Evolutionary conservation across 2,113 vertebrate genomes (phyloP), one percentile per base, ranked within the genome.

Genomic region (Plotosus lineatus): DNA sequence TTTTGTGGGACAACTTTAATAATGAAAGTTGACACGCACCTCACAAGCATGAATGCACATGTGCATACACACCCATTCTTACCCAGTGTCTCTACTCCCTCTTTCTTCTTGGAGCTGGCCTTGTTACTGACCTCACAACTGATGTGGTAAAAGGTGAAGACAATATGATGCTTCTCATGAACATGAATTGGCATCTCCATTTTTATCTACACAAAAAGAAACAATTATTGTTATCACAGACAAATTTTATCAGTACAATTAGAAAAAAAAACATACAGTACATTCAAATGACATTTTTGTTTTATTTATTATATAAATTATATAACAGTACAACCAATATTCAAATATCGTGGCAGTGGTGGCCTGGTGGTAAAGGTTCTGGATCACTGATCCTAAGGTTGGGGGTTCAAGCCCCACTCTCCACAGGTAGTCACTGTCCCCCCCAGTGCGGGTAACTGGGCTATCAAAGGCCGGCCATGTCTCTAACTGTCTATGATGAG

Each of bases 81-180:
- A 99, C 97, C 97, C 90, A 96, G 93, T 15, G 94, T 94, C 92
- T 98, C 96, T 33, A 98, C 90, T 21, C 91, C 94, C 6, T 99
- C 97, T 80, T 94, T 94, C 85, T 98, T 98, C 91, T 98, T 99
- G 80, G 93, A 94, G 86, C 94, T 93, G 81, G 95, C 89, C 90
- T 98, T 98, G 86, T 91, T 95, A 91, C 95, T 97, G 84, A 97
- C 94, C 91, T 99, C 97, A 85, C 97, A 99, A 92, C 97, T 98
- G 91, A 99, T 93, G 74, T 99, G 98, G 91, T 96, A 97, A 89
- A 99, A 99, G 76, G 94, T 97, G 91, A 99, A 99, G 89, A 99
- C 94, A 88, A 99, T 88, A 86, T 99, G 97, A 90, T 99, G 98
- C 85, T 96, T 98, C 85, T 96, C 95, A 82, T 99, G 97, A 85